Evolutionary conservation across 1,140 invertebrate genomes (phyloP).

Genomic region (Drosophila melanica): DNA sequence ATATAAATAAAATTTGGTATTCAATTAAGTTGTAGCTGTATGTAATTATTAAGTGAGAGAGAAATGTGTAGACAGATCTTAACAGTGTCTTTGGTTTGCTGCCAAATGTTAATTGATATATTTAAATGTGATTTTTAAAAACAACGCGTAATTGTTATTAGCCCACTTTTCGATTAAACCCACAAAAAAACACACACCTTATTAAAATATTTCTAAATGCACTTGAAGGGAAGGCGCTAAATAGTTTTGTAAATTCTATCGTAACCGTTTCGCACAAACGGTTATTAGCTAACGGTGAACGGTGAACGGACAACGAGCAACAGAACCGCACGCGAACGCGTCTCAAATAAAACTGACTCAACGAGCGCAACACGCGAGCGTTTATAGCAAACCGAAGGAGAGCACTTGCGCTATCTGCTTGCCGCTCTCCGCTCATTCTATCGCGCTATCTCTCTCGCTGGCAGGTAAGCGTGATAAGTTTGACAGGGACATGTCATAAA

Average conservation of each 20-base stretch:
- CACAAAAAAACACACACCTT: slow-evolving; percentile 28
- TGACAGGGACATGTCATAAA: neutral
- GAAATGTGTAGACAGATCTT: neutral
- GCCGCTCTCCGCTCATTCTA: neutral
- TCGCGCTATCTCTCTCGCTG: neutral
- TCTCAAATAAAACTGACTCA: slow-evolving; percentile 26
- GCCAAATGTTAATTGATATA: neutral
- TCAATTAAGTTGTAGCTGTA: slow-evolving; percentile 15
- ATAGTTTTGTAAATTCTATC: neutral
- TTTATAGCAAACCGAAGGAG: slow-evolving; percentile 23
- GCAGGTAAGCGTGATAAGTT: slow-evolving; percentile 8
- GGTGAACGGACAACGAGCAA: neutral
- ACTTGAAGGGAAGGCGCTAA: slow-evolving; percentile 4
- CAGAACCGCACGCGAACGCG: slow-evolving; percentile 44
- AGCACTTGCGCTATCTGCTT: neutral
- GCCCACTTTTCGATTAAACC: neutral
- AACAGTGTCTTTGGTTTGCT: neutral
- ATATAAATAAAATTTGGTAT: slow-evolving; percentile 11
- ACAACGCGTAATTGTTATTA: neutral
- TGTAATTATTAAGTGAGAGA: slow-evolving; percentile 9
- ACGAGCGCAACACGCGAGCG: slow-evolving; percentile 18
- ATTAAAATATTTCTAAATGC: slow-evolving; percentile 36
- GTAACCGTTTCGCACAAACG: slow-evolving; percentile 39
- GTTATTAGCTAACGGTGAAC: slow-evolving; percentile 1
- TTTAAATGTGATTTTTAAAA: neutral